Evolutionary conservation across 1,140 invertebrate genomes (phyloP), one percentile per base, ranked within the genome.

Genomic region (Phthorimaea operculella): DNA sequence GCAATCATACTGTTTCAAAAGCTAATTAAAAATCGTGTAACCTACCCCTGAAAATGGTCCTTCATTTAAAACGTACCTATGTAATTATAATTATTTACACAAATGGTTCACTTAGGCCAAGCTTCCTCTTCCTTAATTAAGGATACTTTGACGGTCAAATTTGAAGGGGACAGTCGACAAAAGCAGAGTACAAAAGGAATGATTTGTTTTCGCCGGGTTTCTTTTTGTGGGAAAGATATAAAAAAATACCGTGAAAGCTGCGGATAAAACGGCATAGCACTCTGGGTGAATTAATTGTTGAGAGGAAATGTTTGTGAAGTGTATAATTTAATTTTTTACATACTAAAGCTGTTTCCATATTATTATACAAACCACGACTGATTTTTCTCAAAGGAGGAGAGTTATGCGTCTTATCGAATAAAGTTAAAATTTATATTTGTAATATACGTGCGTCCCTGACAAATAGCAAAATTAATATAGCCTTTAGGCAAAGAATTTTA

Each of bases 121-220:
- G 54, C 49, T 54, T 53, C 54, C 51, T 53, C 47, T 55, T 17
- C 44, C 50, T 62, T 62, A 62, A 62, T 62, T 59, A 62, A 56
- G 45, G 33, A 59, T 58, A 53, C 57, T 54, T 36, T 56, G 33
- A 14, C 44, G 28, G 39, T 33, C 58, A 49, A 54, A 50, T 62
- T 59, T 54, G 15, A 14, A 17, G 14, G 51, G 34, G 45, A 51
- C 57, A 51, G 17, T 17, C 54, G 51, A 57, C 55, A 63, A 57
- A 59, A 59, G 60, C 17, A 34, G 51, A 36, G 45, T 36, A 36
- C 55, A 58, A 57, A 56, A 51, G 54, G 53, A 28, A 54, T 51
- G 55, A 63, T 63, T 63, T 63, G 61, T 63, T 63, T 62, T 59
- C 50, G 55, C 57, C 50, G 58, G 34, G 34, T 51, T 51, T 50